Base-by-base conservation (phyloP, 2,113 vertebrate genomes). In the Zapus hudsonius region DNA sequence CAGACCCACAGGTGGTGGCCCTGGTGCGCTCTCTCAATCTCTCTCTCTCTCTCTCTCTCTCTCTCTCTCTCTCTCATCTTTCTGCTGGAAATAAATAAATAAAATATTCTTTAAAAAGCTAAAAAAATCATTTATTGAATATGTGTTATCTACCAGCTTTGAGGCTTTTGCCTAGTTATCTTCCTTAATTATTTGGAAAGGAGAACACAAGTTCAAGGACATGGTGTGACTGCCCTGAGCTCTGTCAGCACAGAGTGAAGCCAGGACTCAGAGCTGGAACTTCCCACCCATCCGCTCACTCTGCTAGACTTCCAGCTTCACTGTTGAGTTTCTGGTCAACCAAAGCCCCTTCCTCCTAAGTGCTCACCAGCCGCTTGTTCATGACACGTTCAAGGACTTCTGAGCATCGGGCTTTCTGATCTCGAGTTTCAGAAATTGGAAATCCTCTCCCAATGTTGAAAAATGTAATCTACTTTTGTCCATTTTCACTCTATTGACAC, bases 341-440 rank as follows among this genome's bases (percentile, higher is more conserved):
- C 33, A 64, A 73, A 72, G 55, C 44, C 61, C 8, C 90, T 81
- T 83, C 57, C 63, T 89, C 72, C 47, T 55, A 59, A 81, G 57
- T 22, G 63, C n/a, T 83, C 59, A 42, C 55, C 61, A 70, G 67
- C 74, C 27, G 55, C 63, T 59, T 70, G 42, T 47, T 94, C 47
- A 85, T 79, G 75, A 66, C 72, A 61, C 38, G 70, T 13, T 52
- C 76, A 90, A 89, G 81, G 55, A 52, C 72, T 67, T 86, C 12
- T 80, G 76, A 91, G 67, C 66, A 61, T 38, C 36, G 47, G 75
- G 61, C 72, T 15, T 66, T 31, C 57, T 42, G 70, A 40, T 47
- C 70, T 52, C 63, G 90, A 80, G 55, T 90, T 90, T 93, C 61
- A 90, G 61, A 95, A 84, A 87, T 75, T 23, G 75, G 84, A 91